phyloP scores from a whole-genome alignment of 1,140 invertebrate genomes.

The Drosophila prosaltans region DNA sequence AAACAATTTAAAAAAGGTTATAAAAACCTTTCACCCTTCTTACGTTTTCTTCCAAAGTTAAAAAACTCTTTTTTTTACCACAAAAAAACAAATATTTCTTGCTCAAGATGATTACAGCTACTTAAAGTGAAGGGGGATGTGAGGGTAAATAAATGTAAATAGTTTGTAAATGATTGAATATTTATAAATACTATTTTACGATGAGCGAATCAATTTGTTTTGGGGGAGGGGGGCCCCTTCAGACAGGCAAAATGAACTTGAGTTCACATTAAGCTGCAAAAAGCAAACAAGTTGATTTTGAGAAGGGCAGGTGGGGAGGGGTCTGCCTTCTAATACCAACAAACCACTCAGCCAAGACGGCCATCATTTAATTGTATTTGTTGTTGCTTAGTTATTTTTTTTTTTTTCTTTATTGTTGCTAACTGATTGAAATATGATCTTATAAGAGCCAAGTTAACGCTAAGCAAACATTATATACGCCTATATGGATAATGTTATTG shows the following conservation, averaged over 20 bases:
- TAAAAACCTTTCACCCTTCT: no score
- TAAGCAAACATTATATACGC: slow-evolving; percentile 18
- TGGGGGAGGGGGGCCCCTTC: neutral
- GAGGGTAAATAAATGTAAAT: slow-evolving; percentile 15
- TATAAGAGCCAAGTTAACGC: slow-evolving; percentile 55
- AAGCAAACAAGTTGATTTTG: slow-evolving; percentile 19
- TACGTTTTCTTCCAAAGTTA: no score
- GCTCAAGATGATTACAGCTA: slow-evolving; percentile 27
- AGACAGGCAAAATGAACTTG: slow-evolving; percentile 15
- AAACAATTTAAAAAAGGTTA: no score
- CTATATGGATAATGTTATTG: neutral
- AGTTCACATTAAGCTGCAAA: slow-evolving; percentile 38
- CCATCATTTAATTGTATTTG: slow-evolving; percentile 64
- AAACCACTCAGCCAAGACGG: slow-evolving; percentile 64
- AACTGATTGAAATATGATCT: slow-evolving; percentile 66
- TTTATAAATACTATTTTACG: slow-evolving; percentile 69
- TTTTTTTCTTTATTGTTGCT: slow-evolving; percentile 18
- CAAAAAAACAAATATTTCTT: neutral
- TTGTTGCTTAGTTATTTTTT: slow-evolving; percentile 22
- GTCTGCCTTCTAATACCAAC: slow-evolving; percentile 61
- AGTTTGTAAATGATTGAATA: slow-evolving; percentile 56
- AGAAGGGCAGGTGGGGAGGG: neutral
- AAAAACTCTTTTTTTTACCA: no score
- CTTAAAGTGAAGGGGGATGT: neutral
- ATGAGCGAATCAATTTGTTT: slow-evolving; percentile 8